A percentile compares a stretch with the other conserved stretches of the same genome.
Evolutionary conservation across 2,113 vertebrate genomes (phyloP).

Genomic region (Equus przewalskii): DNA sequence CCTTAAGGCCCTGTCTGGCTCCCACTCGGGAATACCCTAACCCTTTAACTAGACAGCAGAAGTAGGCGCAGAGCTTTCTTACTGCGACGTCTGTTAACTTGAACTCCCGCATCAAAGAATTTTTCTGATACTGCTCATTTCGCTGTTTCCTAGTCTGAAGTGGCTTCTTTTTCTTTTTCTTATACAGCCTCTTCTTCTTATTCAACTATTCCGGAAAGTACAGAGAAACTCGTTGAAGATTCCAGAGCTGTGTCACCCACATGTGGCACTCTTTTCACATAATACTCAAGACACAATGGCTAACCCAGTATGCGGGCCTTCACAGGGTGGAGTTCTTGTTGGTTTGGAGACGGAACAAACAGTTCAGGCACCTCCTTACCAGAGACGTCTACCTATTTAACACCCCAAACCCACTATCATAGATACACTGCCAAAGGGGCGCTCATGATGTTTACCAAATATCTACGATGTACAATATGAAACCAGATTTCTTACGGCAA

Average conservation of each 20-base stretch:
- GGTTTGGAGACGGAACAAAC: neutral
- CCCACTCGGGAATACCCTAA: too few relatives aligned
- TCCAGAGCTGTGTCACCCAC: neutral
- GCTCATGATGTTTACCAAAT: neutral
- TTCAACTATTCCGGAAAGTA: conserved; percentile 56
- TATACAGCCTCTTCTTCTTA: conserved; percentile 65
- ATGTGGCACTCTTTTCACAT: neutral
- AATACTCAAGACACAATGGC: neutral
- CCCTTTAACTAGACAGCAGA: neutral
- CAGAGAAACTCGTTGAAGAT: neutral
- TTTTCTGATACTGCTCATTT: conserved; percentile 81
- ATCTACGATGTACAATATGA: neutral
- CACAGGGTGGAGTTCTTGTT: neutral
- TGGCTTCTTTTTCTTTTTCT: conserved; percentile 88
- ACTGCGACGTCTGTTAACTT: neutral
- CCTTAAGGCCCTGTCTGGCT: too few relatives aligned
- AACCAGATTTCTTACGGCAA: neutral
- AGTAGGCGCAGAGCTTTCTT: conserved; percentile 34
- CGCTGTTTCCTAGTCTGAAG: conserved; percentile 89
- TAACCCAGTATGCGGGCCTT: neutral
- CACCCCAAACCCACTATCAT: neutral
- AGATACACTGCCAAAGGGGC: neutral
- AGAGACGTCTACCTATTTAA: neutral
- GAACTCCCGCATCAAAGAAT: neutral
- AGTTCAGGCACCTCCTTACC: neutral